Evolutionary conservation across 2,888 invertebrate genomes (phyloP).

Genomic region (Phymatocera aterrima): DNA sequence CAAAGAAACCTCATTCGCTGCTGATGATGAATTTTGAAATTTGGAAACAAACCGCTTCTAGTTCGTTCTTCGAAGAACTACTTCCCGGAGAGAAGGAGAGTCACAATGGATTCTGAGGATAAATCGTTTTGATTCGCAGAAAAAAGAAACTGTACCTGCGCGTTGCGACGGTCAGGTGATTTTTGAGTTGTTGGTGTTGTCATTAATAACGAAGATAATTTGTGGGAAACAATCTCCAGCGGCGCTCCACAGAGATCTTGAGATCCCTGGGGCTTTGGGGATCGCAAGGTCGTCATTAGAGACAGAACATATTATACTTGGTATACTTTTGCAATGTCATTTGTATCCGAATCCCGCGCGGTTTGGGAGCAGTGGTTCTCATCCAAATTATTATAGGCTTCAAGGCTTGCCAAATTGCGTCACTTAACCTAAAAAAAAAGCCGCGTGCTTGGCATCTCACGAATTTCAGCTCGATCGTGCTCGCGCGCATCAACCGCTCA

Average conservation of each 20-base stretch:
- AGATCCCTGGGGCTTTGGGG: slow-evolving; percentile 12
- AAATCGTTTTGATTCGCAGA: slow-evolving; percentile 48
- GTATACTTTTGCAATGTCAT: slow-evolving; percentile 56
- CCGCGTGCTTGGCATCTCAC: background rate
- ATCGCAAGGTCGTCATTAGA: slow-evolving; percentile 48
- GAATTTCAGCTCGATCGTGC: background rate
- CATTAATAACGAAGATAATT: slow-evolving; percentile 63
- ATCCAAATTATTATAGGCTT: background rate
- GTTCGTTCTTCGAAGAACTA: background rate
- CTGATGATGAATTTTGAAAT: background rate
- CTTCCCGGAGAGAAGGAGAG: slow-evolving; percentile 7
- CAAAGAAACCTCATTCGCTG: no score
- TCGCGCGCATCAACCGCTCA: background rate
- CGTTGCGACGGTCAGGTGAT: slow-evolving; percentile 50
- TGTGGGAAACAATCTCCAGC: slow-evolving; percentile 55
- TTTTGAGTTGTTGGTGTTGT: slow-evolving; percentile 34
- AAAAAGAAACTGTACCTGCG: slow-evolving; percentile 48
- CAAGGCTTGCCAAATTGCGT: background rate
- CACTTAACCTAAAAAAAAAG: background rate
- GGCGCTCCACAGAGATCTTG: slow-evolving; percentile 40
- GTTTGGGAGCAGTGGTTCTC: slow-evolving; percentile 17
- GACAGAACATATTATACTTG: slow-evolving; percentile 40
- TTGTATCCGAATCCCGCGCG: slow-evolving; percentile 41
- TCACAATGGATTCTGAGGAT: background rate
- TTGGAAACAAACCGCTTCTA: background rate